A percentile compares a stretch with the other conserved stretches of the same genome.
Evolutionary conservation across 2,113 vertebrate genomes (phyloP).

Genomic region (Saguinus midas): DNA sequence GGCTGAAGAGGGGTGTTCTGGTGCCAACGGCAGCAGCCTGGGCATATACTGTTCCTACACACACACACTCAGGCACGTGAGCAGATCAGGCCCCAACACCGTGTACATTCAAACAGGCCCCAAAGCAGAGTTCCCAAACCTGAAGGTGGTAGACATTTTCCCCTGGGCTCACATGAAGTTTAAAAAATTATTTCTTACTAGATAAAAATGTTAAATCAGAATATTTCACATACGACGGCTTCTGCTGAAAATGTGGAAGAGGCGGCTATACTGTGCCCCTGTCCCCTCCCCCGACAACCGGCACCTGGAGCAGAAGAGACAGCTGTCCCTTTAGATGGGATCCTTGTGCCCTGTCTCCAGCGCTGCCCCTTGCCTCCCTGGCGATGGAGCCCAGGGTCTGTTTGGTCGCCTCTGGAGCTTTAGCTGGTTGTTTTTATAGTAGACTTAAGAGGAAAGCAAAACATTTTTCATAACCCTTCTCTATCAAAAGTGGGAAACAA

Average conservation of each 20-base stretch:
- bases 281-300: not conserved
- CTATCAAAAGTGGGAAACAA: conserved; percentile 74
- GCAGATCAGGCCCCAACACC: not conserved
- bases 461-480: conserved; percentile 61
- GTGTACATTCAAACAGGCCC: not conserved
- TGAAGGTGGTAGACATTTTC: not conserved
- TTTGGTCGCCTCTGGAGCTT: not conserved
- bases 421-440: not conserved
- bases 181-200: not conserved
- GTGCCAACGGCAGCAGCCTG: not conserved
- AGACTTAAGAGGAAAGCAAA: conserved; percentile 51
- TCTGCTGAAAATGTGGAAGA: not conserved
- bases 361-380: not conserved
- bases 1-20: not conserved
- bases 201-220: not conserved
- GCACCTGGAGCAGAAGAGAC: not conserved
- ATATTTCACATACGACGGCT: not conserved
- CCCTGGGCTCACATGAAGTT: not conserved
- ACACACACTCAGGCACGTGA: no score
- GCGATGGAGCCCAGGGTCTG: not conserved
- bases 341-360: not conserved
- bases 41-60: not conserved
- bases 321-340: not conserved
- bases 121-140: not conserved
- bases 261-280: not conserved